Evolutionary conservation across 2,888 invertebrate species (phyloP), one percentile per base, ranked within the genome.

Genomic region (Rhabditoides inermis): DNA sequence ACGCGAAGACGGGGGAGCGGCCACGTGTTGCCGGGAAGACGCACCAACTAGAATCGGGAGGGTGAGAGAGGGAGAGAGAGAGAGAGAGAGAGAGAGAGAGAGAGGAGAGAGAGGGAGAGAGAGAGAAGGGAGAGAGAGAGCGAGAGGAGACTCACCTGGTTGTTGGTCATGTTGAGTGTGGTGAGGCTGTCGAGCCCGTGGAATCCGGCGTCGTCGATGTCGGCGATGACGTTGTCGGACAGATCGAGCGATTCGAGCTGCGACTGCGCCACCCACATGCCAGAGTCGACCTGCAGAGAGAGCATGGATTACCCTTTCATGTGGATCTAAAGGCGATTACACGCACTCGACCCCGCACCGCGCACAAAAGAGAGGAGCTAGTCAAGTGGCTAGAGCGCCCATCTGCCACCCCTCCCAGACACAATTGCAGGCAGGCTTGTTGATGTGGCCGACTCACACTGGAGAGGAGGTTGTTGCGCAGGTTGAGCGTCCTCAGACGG

Each of bases 241-340:
- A 64, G 39, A 40, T 64, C 61, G 25, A 64, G 36, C 15, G 23
- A 26, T 41, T 49, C 49, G 18, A 64, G 48, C 15, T 51, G 49
- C 27, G 54, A 57, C 48, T 61, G 61, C n/a, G 55, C 56, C 3
- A 45, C 27, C 45, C 61, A 64, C 57, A 60, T 64, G 39, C 64
- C 64, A n/a, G 64, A 55, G 23, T 64, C 64, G n/a, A 64, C 40
- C 63, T 63, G 56, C 49, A 58, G 53, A 41, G n/a, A n/a, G n/a
- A n/a, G n/a, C n/a, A n/a, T n/a, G n/a, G n/a, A n/a, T n/a, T n/a
- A n/a, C n/a, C n/a, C n/a, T n/a, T n/a, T n/a, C n/a, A n/a, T n/a
- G n/a, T n/a, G n/a, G n/a, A n/a, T n/a, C n/a, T n/a, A n/a, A n/a
- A n/a, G n/a, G n/a, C n/a, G n/a, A n/a, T n/a, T n/a, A n/a, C n/a